phyloP scores from a whole-genome alignment of 2,113 vertebrate genomes.

The Alethe diademata region DNA sequence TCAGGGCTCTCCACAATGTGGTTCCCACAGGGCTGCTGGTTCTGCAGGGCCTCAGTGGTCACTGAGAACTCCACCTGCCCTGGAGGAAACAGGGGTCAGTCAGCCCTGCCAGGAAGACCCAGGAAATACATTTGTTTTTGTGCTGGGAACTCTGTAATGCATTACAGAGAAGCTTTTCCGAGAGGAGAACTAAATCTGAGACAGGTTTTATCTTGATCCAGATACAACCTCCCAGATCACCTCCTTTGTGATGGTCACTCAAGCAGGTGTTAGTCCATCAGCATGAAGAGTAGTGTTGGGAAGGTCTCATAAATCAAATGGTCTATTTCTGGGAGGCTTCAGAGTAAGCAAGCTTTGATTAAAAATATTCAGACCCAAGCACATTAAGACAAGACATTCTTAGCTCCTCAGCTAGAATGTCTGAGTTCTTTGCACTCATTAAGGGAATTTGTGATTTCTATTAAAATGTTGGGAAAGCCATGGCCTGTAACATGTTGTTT shows the following conservation, averaged over 20 bases:
- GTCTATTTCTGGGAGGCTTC: neutral
- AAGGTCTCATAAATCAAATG: neutral
- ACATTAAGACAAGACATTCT: neutral
- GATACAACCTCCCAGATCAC: neutral
- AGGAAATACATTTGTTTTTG: neutral
- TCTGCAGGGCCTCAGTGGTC: slow-evolving; percentile 43
- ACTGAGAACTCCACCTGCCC: slow-evolving; percentile 52
- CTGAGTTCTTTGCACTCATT: neutral
- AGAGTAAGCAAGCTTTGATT: neutral
- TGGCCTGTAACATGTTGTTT: neutral
- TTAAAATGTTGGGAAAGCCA: neutral
- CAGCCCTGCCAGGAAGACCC: neutral
- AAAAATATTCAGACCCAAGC: neutral
- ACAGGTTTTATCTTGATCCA: neutral
- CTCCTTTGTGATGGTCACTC: neutral
- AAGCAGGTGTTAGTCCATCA: neutral
- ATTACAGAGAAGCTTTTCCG: neutral
- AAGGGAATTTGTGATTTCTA: neutral
- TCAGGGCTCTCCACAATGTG: slow-evolving; percentile 66
- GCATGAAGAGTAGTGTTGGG: neutral
- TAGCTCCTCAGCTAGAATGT: neutral
- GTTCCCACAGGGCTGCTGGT: slow-evolving; percentile 11
- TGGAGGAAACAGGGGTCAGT: slow-evolving; percentile 2
- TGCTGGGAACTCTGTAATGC: neutral
- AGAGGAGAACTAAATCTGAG: neutral